phyloP scores from a whole-genome alignment of 2,113 vertebrate species.

The Seriola quinqueradiata region DNA sequence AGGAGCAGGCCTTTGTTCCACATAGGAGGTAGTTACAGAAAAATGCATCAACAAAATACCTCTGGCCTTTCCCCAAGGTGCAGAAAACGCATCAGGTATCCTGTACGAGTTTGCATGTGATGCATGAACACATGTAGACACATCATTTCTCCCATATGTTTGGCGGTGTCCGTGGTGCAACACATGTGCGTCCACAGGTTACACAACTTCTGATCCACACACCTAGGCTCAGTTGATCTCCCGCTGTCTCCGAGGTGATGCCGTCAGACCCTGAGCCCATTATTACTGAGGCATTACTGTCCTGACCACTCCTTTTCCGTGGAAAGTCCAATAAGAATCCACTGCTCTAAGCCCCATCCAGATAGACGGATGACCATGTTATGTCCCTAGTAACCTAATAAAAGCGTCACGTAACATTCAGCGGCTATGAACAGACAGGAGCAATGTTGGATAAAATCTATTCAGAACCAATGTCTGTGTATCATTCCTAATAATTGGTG shows the following conservation, averaged over 20 bases:
- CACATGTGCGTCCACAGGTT: slow-evolving; percentile 37
- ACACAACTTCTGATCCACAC: slow-evolving; percentile 51
- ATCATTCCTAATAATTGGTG: slow-evolving; percentile 68
- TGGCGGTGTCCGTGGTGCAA: slow-evolving; percentile 7
- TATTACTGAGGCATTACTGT: slow-evolving; percentile 44
- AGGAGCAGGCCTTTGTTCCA: slow-evolving; percentile 76
- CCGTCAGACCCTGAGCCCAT: slow-evolving; percentile 42
- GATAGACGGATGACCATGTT: slow-evolving; percentile 62
- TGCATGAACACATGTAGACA: slow-evolving; percentile 52
- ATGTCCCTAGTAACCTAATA: slow-evolving; percentile 60
- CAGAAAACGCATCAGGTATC: slow-evolving; percentile 37
- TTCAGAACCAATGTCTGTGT: slow-evolving; percentile 51
- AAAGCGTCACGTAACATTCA: slow-evolving; percentile 35
- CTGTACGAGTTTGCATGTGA: slow-evolving; percentile 30
- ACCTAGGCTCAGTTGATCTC: slow-evolving; percentile 17
- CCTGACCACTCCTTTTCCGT: slow-evolving; percentile 66
- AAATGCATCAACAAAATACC: slow-evolving; percentile 69
- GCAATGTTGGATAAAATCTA: slow-evolving; percentile 42
- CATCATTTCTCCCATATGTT: slow-evolving; percentile 36
- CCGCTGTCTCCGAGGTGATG: slow-evolving; percentile 15
- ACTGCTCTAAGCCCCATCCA: slow-evolving; percentile 21
- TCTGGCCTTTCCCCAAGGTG: slow-evolving; percentile 43
- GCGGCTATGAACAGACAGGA: slow-evolving; percentile 49
- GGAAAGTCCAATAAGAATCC: slow-evolving; percentile 68
- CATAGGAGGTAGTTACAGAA: slow-evolving; percentile 59